These are phyloP conservation scores for Troglohyphantes excavatus DNA, from an alignment of 2,888 invertebrate species.

Conservation along the genomic window DNA sequence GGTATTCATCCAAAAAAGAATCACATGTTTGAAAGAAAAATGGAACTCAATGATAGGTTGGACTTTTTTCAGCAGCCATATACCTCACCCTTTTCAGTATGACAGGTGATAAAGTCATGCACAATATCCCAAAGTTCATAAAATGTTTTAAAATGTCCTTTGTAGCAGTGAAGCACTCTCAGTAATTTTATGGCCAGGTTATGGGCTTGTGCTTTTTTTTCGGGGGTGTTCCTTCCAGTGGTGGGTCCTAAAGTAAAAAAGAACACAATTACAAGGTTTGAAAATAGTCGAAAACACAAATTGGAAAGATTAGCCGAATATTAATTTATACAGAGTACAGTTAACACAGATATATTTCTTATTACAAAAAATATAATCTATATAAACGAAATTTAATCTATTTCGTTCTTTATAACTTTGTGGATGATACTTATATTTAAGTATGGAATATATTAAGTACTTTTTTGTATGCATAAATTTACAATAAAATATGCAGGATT, in stretches of 20 bases:
- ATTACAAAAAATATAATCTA: not conserved
- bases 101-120: not conserved
- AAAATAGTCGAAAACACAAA: not conserved
- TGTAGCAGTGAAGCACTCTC: not conserved
- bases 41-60: too few species aligned
- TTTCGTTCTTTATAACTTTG: too few species aligned
- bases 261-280: not conserved
- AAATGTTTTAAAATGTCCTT: not conserved
- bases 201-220: slow-evolving; percentile 53
- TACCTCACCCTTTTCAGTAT: not conserved
- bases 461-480: too few species aligned
- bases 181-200: slow-evolving; percentile 38
- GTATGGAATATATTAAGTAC: too few species aligned
- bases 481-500: too few species aligned
- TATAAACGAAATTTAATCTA: not conserved
- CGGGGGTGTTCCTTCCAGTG: not conserved
- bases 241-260: slow-evolving; percentile 13
- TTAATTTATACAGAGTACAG: not conserved
- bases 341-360: not conserved
- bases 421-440: too few species aligned
- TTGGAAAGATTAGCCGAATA: not conserved
- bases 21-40: too few species aligned
- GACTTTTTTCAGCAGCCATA: not conserved
- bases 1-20: too few species aligned
- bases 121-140: not conserved